Base-by-base conservation (phyloP, 2,113 vertebrate species). In the Taxidea taxus region DNA sequence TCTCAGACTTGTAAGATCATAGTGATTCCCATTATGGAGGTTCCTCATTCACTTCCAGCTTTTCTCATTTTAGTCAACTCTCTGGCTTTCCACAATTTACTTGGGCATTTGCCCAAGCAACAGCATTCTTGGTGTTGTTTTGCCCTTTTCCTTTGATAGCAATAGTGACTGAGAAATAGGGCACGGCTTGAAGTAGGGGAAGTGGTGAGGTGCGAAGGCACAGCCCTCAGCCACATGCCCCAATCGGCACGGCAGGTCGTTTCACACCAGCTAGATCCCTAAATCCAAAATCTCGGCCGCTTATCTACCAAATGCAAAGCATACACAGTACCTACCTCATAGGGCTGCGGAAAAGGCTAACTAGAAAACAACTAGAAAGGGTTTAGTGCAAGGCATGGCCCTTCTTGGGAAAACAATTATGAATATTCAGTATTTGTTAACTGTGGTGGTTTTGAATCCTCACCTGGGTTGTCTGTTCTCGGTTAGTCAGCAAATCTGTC, bases 281-380 rank as follows among this genome's bases (percentile, higher is more conserved):
- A 39, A 49, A n/a, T 25, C 49, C 8, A 4, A 10, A 56, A 1
- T 1, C 66, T 51, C 3, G 3, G 0, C 16, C 54, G 2, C 23
- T 96, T 47, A 21, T 42, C 27, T 14, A 27, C 23, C 37, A 49
- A 39, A 62, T 39, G 78, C 42, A 83, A 78, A 94, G 27, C 49
- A 25, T 15, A 66, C 18, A 56, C n/a, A 47, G 11, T 13, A 7
- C 64, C 23, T 77, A 34, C 42, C 64, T 83, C 34, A 20, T 2
- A 25, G 20, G 37, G 10, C 16, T 51, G 23, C n/a, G 9, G 23
- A 78, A 83, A 81, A 31, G 47, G 80, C 68, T 70, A 31, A 83
- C 31, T 16, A 75, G 42, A 91, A 89, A 70, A 51, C 21, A 85
- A 20, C 47, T 31, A 6, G 9, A 20, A 44, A n/a, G 7, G 66